These are phyloP conservation scores for Datnioides undecimradiatus DNA, from an alignment of 2,113 vertebrate genomes.

Conservation along the genomic window DNA sequence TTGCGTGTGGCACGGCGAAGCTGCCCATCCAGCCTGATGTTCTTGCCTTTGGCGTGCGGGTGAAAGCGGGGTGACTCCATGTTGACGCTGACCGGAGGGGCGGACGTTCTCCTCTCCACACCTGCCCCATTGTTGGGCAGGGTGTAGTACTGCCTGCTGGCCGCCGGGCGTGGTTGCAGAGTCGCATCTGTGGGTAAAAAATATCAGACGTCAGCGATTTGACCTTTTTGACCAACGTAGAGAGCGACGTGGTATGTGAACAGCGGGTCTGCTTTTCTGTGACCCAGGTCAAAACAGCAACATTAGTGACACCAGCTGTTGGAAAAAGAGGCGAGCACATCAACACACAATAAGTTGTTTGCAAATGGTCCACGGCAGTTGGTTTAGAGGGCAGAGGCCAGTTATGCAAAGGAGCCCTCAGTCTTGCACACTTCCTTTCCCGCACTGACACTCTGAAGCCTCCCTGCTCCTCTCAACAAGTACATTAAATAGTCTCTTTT, in stretches of 20 bases:
- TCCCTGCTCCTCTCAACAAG: conserved; percentile 36
- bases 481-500: conserved; percentile 41
- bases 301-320: conserved; percentile 52
- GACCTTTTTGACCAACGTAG: background rate
- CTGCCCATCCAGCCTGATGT: conserved; percentile 94
- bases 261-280: conserved; percentile 24
- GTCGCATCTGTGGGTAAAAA: conserved; percentile 85
- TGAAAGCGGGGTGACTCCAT: conserved; percentile 94
- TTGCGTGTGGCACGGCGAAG: conserved; percentile 93
- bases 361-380: conserved; percentile 41
- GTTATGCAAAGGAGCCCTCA: conserved; percentile 59
- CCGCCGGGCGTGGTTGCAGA: conserved; percentile 89
- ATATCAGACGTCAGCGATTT: conserved; percentile 6
- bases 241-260: background rate
- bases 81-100: conserved; percentile 80
- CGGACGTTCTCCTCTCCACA: conserved; percentile 87
- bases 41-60: conserved; percentile 96
- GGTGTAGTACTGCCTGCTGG: conserved; percentile 91
- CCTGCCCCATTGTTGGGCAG: conserved; percentile 87
- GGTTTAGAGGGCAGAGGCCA: conserved; percentile 63
- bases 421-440: conserved; percentile 68
- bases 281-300: conserved; percentile 38
- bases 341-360: conserved; percentile 45
- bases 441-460: conserved; percentile 57
- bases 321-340: conserved; percentile 44